Percentiles rank a stretch among this genome's conserved stretches.
These are phyloP conservation scores for Linnaemya tessellans DNA, from an alignment of 2,888 invertebrate genomes.

Conservation along the genomic window DNA sequence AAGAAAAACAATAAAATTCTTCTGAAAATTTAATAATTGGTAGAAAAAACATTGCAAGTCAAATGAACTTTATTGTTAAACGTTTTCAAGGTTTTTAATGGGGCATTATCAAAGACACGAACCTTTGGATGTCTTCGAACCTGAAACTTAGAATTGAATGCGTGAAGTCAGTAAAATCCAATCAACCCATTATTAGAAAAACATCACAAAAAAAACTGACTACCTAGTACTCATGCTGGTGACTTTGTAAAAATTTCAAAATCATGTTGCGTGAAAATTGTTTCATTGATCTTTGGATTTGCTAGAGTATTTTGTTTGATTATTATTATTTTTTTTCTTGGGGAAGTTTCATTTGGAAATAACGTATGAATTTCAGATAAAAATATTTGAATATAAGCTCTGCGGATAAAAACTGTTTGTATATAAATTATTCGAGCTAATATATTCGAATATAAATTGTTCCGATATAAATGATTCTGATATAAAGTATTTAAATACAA, in stretches of 20 bases:
- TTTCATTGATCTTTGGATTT: constrained; percentile 58
- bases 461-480: too few species aligned
- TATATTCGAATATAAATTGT: too few species aligned
- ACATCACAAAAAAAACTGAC: neutral
- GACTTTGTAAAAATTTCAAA: neutral
- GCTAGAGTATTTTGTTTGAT: constrained; percentile 22
- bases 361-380: too few species aligned
- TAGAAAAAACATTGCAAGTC: constrained; percentile 3
- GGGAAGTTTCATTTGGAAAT: constrained; percentile 3
- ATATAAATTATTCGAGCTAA: too few species aligned
- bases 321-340: neutral
- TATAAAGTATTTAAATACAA: too few species aligned
- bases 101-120: constrained; percentile 38
- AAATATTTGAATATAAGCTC: too few species aligned
- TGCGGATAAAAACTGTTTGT: too few species aligned
- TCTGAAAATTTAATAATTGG: constrained; percentile 58
- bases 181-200: neutral
- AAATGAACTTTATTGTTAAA: constrained; percentile 50
- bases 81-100: constrained; percentile 62
- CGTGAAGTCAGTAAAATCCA: neutral
- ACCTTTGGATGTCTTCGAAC: constrained; percentile 12
- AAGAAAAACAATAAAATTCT: constrained; percentile 30
- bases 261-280: constrained; percentile 64
- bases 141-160: constrained; percentile 49
- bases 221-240: constrained; percentile 1